Base-by-base conservation (phyloP, 1,140 invertebrate species). In the Drosophila santomea region DNA sequence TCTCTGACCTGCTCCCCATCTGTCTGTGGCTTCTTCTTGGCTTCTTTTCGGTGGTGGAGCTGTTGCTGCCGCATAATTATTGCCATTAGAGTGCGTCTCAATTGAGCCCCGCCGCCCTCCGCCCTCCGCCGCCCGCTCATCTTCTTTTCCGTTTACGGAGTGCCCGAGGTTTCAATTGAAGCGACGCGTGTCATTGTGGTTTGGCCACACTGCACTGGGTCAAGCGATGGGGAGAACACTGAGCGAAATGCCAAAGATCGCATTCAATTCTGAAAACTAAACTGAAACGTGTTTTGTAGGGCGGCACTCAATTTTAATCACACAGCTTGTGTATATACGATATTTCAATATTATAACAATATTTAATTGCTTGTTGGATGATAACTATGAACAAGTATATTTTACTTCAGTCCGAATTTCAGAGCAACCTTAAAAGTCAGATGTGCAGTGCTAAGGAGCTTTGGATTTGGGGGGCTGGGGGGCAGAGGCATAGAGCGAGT, bases 1-100 rank as follows among this genome's bases (percentile, higher is more conserved):
- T 12, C 43, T 45, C 62, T 20, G 15, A 12, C 58, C 15, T 32
- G 58, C 20, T 38, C 15, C 7, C 41, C 62, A 63, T 64, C 63
- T 66, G 63, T 43, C 60, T 62, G 60, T 54, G 35, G 47, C 38
- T 45, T 52, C 44, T 55, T 57, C 45, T 47, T 43, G 52, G 67
- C 45, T 50, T 64, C 38, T 43, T 55, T 55, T 48, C n/a, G 57
- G 61, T 44, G 45, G 55, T 68, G 43, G 36, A 66, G 72, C 69
- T 79, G 66, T 80, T 78, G 77, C 68, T 79, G 62, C 75, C 78
- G 71, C 78, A 86, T 86, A 86, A 86, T 86, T 86, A 86, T 86
- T 86, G 78, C 82, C 83, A 86, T 86, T 86, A 86, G 82, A 81
- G 82, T 78, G 82, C 82, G 82, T 81, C 82, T 86, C 83, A 86